Base-by-base conservation (phyloP, 2,888 invertebrate genomes). In the Cephus pygmeus region DNA sequence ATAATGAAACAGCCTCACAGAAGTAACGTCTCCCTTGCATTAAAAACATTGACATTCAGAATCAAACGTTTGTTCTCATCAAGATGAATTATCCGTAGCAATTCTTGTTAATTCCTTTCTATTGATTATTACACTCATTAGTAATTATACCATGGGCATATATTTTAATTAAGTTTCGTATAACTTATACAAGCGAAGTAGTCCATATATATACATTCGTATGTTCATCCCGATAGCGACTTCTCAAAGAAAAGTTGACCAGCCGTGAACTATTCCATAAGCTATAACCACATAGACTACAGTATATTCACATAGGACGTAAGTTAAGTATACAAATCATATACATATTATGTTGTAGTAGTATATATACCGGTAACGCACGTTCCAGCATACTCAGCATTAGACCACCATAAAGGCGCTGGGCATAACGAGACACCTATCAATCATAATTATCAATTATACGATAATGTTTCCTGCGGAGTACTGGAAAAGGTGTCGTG, bases 401-500 rank as follows among this genome's bases (percentile, higher is more conserved):
- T 23, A 56, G 56, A 56, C 56, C 23, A 56, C 9, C 56, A 23
- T 75, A 75, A 12, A 30, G n/a, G 34, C 30, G 12, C 23, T 1
- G 35, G 35, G 73, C 33, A 75, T 68, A 33, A 34, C 68, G 68
- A 75, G 68, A 9, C 56, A 56, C 23, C 56, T 56, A 56, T 56
- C 56, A 78, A 80, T 77, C 77, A 80, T 79, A 76, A 82, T 78
- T 79, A 79, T 82, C 79, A 78, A 82, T 79, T 78, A 80, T 79
- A 79, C 77, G 76, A 79, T 82, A 82, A 82, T 82, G 79, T 81
- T 82, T 82, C 79, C 81, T 82, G 80, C 77, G 76, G 77, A 77
- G 79, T 76, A 75, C 71, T 33, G 71, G 33, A 71, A 71, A 34
- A 33, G 71, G 15, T 34, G 71, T 71, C 71, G 12, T 34, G 30